A percentile compares a stretch with the other conserved stretches of the same genome.
Conservation (phyloP, 2,113 vertebrate species). For the Acrocephalus kingi region DNA sequence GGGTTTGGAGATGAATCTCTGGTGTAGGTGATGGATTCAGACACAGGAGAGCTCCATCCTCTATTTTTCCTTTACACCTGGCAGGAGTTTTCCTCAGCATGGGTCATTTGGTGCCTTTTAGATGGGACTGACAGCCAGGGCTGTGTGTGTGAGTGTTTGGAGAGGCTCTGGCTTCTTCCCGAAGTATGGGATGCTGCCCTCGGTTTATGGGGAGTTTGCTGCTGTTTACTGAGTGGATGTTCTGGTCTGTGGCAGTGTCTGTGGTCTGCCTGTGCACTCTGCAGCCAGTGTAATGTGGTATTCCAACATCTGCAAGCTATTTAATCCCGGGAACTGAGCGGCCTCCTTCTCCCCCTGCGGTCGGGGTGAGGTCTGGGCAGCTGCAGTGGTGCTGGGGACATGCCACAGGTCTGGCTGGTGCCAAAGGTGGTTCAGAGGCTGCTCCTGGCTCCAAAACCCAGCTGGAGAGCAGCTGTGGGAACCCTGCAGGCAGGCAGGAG, state of each 20-base stretch:
- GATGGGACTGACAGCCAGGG: neutral
- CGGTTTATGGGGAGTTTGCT: neutral
- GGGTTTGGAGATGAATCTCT: neutral
- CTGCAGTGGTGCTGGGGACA: neutral
- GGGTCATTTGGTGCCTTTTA: neutral
- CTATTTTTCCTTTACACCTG: neutral
- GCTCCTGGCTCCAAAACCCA: neutral
- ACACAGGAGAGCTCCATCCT: neutral
- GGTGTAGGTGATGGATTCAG: neutral
- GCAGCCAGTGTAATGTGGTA: neutral
- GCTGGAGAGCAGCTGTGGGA: neutral
- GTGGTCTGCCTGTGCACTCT: conserved; percentile 18
- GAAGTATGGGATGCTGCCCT: neutral
- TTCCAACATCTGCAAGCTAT: conserved; percentile 66
- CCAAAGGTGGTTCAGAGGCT: neutral
- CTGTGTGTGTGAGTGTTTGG: neutral
- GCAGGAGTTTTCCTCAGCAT: neutral
- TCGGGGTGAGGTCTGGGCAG: neutral
- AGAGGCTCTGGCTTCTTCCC: neutral
- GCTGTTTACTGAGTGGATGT: conserved; percentile 24
- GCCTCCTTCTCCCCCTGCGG: neutral
- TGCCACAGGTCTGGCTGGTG: neutral
- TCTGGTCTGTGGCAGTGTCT: conserved; percentile 1
- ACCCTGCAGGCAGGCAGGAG: neutral
- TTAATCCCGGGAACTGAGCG: conserved; percentile 8